These are phyloP conservation scores for Salvator merianae DNA, from an alignment of 2,113 vertebrate species.

Conservation along the genomic window DNA sequence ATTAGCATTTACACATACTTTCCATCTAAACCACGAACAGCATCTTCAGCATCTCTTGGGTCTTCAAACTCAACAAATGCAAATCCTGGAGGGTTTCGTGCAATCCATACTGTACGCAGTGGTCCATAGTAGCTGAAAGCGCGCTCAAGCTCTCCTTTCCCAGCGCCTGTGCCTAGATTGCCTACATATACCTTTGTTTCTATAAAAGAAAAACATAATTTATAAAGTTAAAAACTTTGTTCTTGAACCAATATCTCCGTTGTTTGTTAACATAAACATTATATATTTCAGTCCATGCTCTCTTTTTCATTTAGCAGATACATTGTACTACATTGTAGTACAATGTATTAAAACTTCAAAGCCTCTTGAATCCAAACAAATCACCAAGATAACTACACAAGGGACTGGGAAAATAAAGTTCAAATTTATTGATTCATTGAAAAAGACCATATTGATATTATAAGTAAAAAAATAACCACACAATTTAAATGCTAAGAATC, in stretches of 20 bases:
- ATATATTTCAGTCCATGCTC: no score
- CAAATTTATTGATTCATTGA: no score
- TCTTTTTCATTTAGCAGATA: no score
- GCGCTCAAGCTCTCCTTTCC: conserved; percentile 88
- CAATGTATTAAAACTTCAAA: no score
- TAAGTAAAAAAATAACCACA: no score
- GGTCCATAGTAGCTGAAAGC: conserved; percentile 90
- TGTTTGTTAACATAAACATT: no score
- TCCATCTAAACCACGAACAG: conserved; percentile 82
- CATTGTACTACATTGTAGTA: no score
- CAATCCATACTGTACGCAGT: conserved; percentile 88
- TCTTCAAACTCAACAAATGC: conserved; percentile 88
- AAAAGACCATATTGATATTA: no score
- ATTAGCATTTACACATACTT: conserved; percentile 74
- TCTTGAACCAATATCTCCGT: background rate
- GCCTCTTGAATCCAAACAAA: no score
- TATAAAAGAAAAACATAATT: conserved; percentile 50
- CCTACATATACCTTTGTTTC: conserved; percentile 90
- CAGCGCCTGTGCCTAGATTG: conserved; percentile 87
- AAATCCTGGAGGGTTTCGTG: conserved; percentile 89
- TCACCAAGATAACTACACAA: no score
- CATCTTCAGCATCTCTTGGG: conserved; percentile 83
- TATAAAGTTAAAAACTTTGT: background rate
- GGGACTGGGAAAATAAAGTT: no score
- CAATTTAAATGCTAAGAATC: no score